Percentiles rank a stretch among this genome's conserved stretches.
phyloP scores from a whole-genome alignment of 23 tunicate species.

The Ascidia mentula region DNA sequence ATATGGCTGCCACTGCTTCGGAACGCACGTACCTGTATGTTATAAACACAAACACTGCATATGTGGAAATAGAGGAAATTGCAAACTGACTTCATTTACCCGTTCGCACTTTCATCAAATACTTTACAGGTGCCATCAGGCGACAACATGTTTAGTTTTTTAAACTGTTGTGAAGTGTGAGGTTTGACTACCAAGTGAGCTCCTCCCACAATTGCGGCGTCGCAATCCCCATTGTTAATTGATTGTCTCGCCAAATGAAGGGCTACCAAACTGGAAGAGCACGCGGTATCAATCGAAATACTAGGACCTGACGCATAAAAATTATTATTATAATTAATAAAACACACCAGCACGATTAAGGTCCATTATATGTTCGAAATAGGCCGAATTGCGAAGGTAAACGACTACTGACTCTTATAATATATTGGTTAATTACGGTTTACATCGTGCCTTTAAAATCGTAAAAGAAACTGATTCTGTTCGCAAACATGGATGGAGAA shows the following conservation, averaged over 20 bases:
- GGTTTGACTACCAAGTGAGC: constrained; percentile 17
- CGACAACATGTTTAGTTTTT: constrained; percentile 16
- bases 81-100: constrained; percentile 4
- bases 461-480: constrained; percentile 23
- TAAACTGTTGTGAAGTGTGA: constrained; percentile 1
- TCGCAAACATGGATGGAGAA: constrained; percentile 8
- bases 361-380: no score
- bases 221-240: constrained; percentile 25
- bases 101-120: constrained; percentile 20
- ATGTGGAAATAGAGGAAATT: no score
- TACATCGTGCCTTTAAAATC: constrained; percentile 23
- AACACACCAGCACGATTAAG: no score
- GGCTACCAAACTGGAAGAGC: constrained; percentile 30
- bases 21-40: constrained; percentile 23
- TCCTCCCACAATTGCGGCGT: constrained; percentile 35
- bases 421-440: no score
- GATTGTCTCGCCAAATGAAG: constrained; percentile 9
- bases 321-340: no score
- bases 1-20: constrained; percentile 22
- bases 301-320: constrained; percentile 19
- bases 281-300: constrained; percentile 29
- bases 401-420: no score
- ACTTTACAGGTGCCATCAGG: constrained; percentile 25
- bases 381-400: no score
- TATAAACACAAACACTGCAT: no score